Percentiles rank a stretch among this genome's conserved stretches.
phyloP scores from a whole-genome alignment of 2,797 vertebrate genomes.

The Anas bernieri region DNA sequence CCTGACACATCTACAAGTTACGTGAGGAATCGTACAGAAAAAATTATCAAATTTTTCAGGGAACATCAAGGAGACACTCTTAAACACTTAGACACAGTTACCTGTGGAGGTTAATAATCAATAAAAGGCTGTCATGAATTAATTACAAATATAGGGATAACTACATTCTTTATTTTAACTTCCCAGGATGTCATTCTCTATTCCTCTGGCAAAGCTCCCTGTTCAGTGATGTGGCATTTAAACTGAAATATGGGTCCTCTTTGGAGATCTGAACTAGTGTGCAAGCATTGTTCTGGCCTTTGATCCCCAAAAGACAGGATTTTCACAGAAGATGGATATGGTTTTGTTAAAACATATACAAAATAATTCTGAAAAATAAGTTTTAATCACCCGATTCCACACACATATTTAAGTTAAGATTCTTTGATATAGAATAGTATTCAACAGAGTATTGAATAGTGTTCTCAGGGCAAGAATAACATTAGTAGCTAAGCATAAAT shows the following conservation, averaged over 20 bases:
- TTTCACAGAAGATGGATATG: not conserved
- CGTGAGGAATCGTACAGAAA: not conserved
- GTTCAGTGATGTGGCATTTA: not conserved
- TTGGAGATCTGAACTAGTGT: not conserved
- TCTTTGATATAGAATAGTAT: not conserved
- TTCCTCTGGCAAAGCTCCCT: not conserved
- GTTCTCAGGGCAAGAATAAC: not conserved
- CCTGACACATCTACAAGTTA: rapidly evolving
- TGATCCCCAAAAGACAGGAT: not conserved
- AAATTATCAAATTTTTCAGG: not conserved
- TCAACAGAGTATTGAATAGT: too few relatives aligned
- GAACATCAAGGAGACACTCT: not conserved
- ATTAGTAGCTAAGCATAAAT: not conserved
- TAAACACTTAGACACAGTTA: not conserved
- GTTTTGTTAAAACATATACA: not conserved
- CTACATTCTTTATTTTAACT: not conserved
- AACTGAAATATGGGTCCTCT: not conserved
- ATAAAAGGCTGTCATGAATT: not conserved
- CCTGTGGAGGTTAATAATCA: not conserved
- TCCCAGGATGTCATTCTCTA: not conserved
- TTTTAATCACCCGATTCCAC: not conserved
- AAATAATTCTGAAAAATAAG: not conserved
- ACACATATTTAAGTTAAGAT: not conserved
- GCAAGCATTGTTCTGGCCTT: not conserved
- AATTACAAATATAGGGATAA: not conserved